Evolutionary conservation across 92 coral and sea anemone genomes (phyloP).

Genomic region (Isaurus tuberculatus): DNA sequence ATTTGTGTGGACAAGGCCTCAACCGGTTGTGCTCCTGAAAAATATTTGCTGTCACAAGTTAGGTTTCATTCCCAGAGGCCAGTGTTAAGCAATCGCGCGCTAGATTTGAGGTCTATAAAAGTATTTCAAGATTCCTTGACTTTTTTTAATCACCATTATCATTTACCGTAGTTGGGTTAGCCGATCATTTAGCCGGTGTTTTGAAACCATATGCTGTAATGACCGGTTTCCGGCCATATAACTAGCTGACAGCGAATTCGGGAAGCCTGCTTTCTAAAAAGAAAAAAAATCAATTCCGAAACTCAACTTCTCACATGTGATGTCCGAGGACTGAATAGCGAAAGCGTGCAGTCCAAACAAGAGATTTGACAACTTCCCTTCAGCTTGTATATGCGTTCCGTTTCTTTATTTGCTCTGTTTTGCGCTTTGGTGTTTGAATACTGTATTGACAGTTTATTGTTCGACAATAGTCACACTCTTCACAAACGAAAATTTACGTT

Average conservation of each 20-base stretch:
- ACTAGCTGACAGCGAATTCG: constrained; percentile 35
- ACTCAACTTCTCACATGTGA: constrained; percentile 40
- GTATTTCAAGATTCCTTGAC: constrained; percentile 17
- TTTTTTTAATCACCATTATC: constrained; percentile 25
- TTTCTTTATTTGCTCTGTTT: constrained; percentile 35
- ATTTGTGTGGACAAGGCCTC: background rate
- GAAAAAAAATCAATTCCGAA: constrained; percentile 25
- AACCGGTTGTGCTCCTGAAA: constrained; percentile 38
- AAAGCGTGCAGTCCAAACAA: constrained; percentile 24
- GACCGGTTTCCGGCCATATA: constrained; percentile 48
- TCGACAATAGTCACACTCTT: constrained; percentile 23
- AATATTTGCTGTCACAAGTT: constrained; percentile 38
- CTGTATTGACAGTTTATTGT: constrained; percentile 30
- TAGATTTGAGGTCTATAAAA: background rate
- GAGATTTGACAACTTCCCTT: constrained; percentile 24
- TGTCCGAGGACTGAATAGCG: constrained; percentile 42
- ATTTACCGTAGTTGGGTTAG: constrained; percentile 8
- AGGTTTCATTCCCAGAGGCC: constrained; percentile 22
- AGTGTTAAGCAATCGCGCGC: constrained; percentile 9
- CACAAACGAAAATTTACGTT: constrained; percentile 27
- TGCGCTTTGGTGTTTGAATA: constrained; percentile 45
- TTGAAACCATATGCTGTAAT: constrained; percentile 22
- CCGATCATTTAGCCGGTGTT: constrained; percentile 17
- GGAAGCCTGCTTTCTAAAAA: constrained; percentile 37
- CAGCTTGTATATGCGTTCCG: constrained; percentile 28